phyloP scores from a whole-genome alignment of 2,888 invertebrate species.

The Empis livida region DNA sequence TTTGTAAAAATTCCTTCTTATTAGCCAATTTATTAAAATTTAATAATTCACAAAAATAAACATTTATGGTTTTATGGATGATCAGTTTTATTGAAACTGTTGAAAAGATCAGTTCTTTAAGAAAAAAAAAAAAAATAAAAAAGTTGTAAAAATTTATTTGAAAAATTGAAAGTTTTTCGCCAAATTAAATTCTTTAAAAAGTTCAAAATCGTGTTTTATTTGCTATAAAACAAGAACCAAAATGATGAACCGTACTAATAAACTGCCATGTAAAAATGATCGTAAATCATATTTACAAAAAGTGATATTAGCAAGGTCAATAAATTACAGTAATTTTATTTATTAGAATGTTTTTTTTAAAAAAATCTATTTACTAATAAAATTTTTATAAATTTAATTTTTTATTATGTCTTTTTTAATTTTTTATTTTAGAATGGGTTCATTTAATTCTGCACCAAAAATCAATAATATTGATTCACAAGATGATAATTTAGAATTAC shows the following conservation, averaged over 20 bases:
- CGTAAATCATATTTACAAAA: slow-evolving; percentile 33
- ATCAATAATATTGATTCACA: slow-evolving; percentile 48
- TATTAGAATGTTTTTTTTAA: background rate
- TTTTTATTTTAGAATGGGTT: slow-evolving; percentile 56
- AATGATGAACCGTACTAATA: slow-evolving; percentile 10
- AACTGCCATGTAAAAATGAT: slow-evolving; percentile 34
- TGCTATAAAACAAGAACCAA: background rate
- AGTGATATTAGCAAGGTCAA: slow-evolving; percentile 34
- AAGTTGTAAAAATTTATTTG: no score
- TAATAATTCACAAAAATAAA: no score
- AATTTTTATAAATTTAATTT: background rate
- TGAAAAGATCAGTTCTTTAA: slow-evolving; percentile 27
- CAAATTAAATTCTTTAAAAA: no score
- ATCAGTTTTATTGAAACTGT: slow-evolving; percentile 31
- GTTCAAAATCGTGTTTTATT: no score
- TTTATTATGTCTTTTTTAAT: no score
- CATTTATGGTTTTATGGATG: slow-evolving; percentile 21
- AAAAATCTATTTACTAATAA: background rate
- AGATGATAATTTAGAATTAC: slow-evolving; percentile 43
- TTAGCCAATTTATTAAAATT: no score
- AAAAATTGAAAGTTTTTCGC: no score
- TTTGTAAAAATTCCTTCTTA: no score
- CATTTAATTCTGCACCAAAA: slow-evolving; percentile 54
- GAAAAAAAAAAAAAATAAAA: background rate
- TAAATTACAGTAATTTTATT: background rate